phyloP scores from a whole-genome alignment of 2,113 vertebrate genomes.

The Chascanopsetta lugubris region DNA sequence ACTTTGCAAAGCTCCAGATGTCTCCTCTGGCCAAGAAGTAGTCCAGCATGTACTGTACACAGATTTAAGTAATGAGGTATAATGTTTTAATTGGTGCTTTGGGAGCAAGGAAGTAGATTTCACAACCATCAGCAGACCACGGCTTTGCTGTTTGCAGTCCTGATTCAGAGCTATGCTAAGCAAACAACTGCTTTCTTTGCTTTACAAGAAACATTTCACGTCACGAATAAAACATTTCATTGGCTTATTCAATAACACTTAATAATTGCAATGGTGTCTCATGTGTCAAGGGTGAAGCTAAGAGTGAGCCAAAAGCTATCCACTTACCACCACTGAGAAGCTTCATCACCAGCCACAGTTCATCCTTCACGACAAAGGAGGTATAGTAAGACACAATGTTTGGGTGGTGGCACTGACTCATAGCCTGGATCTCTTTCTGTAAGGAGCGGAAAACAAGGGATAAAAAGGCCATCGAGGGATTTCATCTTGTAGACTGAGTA shows the following conservation, averaged over 20 bases:
- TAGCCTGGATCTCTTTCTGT: slow-evolving; percentile 98
- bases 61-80: neutral
- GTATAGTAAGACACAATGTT: slow-evolving; percentile 98
- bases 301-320: neutral
- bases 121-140: too few relatives aligned
- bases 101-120: too few relatives aligned
- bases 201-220: too few relatives aligned
- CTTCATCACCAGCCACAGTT: slow-evolving; percentile 97
- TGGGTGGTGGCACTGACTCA: slow-evolving; percentile 97
- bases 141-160: too few relatives aligned
- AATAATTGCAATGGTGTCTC: too few relatives aligned
- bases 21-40: too few relatives aligned
- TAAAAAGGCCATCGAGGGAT: slow-evolving; percentile 11
- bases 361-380: slow-evolving; percentile 96
- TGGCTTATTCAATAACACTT: too few relatives aligned
- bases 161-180: too few relatives aligned
- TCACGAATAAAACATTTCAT: too few relatives aligned
- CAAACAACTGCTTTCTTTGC: too few relatives aligned
- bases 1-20: too few relatives aligned
- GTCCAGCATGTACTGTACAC: neutral
- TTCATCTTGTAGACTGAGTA: neutral
- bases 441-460: slow-evolving; percentile 41
- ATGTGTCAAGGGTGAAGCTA: too few relatives aligned
- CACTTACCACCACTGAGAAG: slow-evolving; percentile 94
- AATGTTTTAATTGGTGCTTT: neutral